Evolutionary conservation across 2,113 vertebrate species (phyloP), one percentile per base, ranked within the genome.

Genomic region (Accipiter virgatus): DNA sequence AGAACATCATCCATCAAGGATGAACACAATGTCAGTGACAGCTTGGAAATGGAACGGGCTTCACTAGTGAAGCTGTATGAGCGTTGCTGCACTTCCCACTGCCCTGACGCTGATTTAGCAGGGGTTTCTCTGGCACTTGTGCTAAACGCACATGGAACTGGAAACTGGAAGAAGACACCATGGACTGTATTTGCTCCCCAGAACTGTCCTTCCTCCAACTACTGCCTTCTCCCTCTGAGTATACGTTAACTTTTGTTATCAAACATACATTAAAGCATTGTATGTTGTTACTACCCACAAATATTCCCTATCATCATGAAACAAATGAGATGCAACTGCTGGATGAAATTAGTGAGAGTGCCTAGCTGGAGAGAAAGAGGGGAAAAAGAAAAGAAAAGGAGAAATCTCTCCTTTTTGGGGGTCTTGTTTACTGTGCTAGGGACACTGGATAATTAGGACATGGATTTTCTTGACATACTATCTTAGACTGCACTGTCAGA

Each of bases 261-360:
- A 85, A 94, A 85, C 42, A 40, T 12, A 75, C 43, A 93, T 75
- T 73, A 93, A 90, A 87, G 87, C n/a, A 34, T 2, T 70, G 16
- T 45, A 23, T 66, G 50, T 61, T 73, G 59, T 73, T 86, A 81
- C 47, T 70, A 79, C 56, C 38, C 73, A 79, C 66, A 75, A 85
- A 82, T 65, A 72, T 43, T 90, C 65, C 36, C 25, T 63, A 14
- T 63, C 55, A 4, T 87, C 74, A 81, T 84, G 78, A 81, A 89
- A 78, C 27, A 87, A 73, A 84, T 29, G 32, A 81, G 55, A 70
- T 81, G 58, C 55, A 80, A 58, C 22, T 73, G 50, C 72, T 50
- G 48, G 11, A 52, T 68, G 26, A 36, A 67, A 15, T 74, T 53
- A 58, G n/a, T 59, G n/a, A 72, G 55, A 31, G 48, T 32, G 31